Evolutionary conservation across 2,888 invertebrate species (phyloP), one percentile per base, ranked within the genome.

Genomic region (Nycteola revayana): DNA sequence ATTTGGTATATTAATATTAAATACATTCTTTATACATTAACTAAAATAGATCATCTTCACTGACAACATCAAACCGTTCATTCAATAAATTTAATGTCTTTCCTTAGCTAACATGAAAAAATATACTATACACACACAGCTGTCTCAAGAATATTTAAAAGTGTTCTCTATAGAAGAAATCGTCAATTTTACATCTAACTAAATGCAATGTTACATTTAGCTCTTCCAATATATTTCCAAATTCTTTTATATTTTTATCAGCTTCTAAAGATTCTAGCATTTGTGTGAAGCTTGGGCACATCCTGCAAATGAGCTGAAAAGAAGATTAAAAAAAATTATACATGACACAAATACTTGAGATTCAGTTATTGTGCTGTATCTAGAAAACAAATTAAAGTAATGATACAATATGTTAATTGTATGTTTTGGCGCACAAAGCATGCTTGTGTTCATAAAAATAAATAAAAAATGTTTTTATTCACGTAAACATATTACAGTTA

Each of bases 231-330:
- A 54, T 74, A 47, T 50, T 62, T 74, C 52, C 82, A 68, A 79
- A 90, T 65, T 50, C 69, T 66, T 68, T 76, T 42, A 68, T 63
- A 65, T 61, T 67, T 48, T 51, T 60, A 23, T 75, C 90, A 61
- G 75, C 78, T 47, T 75, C 90, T 62, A 90, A 82, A 40, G 82
- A 88, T 50, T 75, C 74, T 38, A 91, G 54, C 10, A 92, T 61
- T 60, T 92, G 90, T 7, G 89, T 86, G 34, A 93, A 83, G 3
- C 88, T 86, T 25, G 94, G 94, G 29, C 91, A 89, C 91, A 92
- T 90, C 54, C 90, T 90, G 49, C 91, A 91, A 40, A 93, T 87
- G 3, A 93, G 68, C 93, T 93, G 77, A 40, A 85, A 86, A 49
- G 36, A 58, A 50, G 38, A 34, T n/a, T n/a, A n/a, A n/a, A n/a